Conservation (phyloP, 2,888 invertebrate genomes). For the Lutraria lutraria region DNA sequence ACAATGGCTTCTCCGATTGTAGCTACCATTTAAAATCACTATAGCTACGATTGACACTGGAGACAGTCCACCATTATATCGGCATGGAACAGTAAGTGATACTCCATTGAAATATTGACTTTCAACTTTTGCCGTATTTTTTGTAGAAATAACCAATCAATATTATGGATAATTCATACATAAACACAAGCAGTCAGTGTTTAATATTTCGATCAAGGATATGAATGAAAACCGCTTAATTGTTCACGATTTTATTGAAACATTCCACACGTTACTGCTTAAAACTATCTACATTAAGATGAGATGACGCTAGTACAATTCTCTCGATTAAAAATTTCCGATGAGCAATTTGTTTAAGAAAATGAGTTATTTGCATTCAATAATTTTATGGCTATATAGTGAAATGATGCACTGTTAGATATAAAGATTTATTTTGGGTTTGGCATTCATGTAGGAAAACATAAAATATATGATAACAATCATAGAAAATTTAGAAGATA, state of each 20-base stretch:
- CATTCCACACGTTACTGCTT: not conserved
- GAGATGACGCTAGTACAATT: too few species aligned
- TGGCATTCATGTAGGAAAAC: too few species aligned
- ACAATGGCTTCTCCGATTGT: too few species aligned
- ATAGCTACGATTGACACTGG: not conserved
- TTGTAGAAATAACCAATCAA: slow-evolving; percentile 17
- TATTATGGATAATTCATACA: slow-evolving; percentile 8
- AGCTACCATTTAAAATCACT: too few species aligned
- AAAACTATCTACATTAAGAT: not conserved
- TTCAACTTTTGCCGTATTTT: not conserved
- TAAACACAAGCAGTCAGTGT: slow-evolving; percentile 10
- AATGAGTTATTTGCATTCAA: too few species aligned
- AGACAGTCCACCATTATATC: not conserved
- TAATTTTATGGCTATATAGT: too few species aligned
- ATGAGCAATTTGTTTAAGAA: too few species aligned
- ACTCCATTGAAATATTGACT: slow-evolving; percentile 1
- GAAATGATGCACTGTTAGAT: too few species aligned
- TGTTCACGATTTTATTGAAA: not conserved
- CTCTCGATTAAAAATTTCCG: too few species aligned
- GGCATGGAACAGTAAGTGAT: slow-evolving; percentile 5
- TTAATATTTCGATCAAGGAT: not conserved
- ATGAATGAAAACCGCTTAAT: slow-evolving; percentile 3
- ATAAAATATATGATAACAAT: too few species aligned
- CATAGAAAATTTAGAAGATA: too few species aligned
- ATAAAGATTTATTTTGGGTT: too few species aligned